Evolutionary conservation across 2,888 invertebrate genomes (phyloP).

Genomic region (Priocnemis perturbator): DNA sequence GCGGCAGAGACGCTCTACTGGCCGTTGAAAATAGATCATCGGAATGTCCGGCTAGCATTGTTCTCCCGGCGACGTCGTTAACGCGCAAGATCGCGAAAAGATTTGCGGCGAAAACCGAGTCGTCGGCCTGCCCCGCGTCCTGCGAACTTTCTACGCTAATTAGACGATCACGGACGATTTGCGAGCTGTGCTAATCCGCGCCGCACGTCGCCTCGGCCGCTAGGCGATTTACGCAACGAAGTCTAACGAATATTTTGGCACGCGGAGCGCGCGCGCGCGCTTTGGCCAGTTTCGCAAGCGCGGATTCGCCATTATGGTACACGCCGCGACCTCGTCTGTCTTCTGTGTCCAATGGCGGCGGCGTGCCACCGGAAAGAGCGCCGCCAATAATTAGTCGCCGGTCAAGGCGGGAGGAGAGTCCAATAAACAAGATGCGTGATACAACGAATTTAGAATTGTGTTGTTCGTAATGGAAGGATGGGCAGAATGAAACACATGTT

Average conservation of each 20-base stretch:
- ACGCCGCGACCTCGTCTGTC: conserved; percentile 1
- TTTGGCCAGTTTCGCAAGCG: conserved; percentile 44
- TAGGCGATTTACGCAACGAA: conserved; percentile 10
- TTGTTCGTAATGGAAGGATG: no score
- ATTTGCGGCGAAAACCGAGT: no score
- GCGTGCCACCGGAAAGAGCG: conserved; percentile 34
- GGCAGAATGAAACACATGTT: no score
- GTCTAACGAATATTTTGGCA: conserved; percentile 53
- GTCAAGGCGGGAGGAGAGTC: conserved; percentile 44
- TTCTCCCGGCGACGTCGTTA: no score
- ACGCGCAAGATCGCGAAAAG: no score
- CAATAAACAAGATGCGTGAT: conserved; percentile 24
- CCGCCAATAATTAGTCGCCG: conserved; percentile 55
- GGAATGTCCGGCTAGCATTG: no score
- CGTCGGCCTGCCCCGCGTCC: no score
- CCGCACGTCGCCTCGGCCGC: background rate
- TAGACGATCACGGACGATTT: conserved; percentile 47
- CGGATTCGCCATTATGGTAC: conserved; percentile 43
- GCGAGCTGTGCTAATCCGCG: background rate
- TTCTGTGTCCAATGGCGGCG: conserved; percentile 12
- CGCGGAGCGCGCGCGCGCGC: conserved; percentile 13
- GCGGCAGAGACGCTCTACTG: no score
- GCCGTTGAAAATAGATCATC: no score
- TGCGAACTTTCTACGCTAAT: conserved; percentile 29
- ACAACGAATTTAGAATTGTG: conserved; percentile 28